Conservation (phyloP, 1,140 invertebrate species). For the Pteromalus puparum region DNA sequence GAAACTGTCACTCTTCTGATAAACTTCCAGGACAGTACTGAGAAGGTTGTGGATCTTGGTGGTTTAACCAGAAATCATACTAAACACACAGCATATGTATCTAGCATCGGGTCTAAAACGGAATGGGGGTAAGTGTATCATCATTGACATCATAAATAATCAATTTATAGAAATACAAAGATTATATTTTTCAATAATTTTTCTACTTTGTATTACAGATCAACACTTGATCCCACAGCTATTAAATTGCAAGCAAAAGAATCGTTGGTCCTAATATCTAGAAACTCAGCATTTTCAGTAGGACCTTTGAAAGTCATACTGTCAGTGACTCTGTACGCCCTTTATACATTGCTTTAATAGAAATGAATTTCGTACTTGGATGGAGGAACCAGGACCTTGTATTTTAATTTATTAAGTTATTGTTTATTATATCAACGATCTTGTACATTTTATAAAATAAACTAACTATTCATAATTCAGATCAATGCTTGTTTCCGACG, state of each 20-base stretch:
- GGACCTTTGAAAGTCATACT: background rate
- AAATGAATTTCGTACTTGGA: background rate
- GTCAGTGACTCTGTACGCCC: background rate
- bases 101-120: constrained; percentile 70
- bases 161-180: constrained; percentile 36
- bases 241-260: background rate
- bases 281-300: background rate
- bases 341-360: background rate
- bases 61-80: constrained; percentile 57
- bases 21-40: constrained; percentile 72
- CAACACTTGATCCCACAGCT: background rate
- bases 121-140: constrained; percentile 34
- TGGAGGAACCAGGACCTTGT: too few species aligned
- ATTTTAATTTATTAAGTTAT: too few species aligned
- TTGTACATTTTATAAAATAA: background rate
- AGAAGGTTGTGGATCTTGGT: constrained; percentile 41
- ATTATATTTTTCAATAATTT: background rate
- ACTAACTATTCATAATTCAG: background rate
- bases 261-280: background rate
- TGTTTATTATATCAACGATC: background rate
- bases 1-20: constrained; percentile 74
- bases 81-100: constrained; percentile 61
- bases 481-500: too few species aligned
- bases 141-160: background rate
- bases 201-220: background rate